phyloP scores from a whole-genome alignment of 2,113 vertebrate species.

The Pycnonotus jocosus region DNA sequence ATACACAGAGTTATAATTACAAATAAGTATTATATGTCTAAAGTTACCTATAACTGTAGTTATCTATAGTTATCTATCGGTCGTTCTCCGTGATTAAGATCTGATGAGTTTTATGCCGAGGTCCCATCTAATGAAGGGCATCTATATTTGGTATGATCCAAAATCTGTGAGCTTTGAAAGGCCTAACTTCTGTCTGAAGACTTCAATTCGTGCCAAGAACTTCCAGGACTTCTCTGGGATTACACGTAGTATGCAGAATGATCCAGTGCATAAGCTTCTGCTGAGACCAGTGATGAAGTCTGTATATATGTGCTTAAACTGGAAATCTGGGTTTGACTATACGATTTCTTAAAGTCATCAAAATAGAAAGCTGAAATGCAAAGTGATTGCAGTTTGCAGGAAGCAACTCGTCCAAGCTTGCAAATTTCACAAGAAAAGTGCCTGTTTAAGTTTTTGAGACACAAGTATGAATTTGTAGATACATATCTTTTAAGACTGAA shows the following conservation, averaged over 20 bases:
- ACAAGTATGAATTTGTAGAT: neutral
- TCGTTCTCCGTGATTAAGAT: neutral
- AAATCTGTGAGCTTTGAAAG: neutral
- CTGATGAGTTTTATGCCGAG: neutral
- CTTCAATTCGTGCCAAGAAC: neutral
- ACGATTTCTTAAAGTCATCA: slow-evolving; percentile 22
- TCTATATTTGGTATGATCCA: neutral
- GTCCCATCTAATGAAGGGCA: neutral
- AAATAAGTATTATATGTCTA: fast-evolving
- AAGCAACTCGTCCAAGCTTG: slow-evolving; percentile 9
- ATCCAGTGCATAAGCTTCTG: neutral
- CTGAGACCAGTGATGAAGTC: neutral
- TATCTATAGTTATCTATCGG: neutral
- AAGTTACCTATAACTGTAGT: neutral
- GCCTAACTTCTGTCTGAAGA: neutral
- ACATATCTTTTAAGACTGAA: neutral
- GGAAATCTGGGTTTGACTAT: slow-evolving; percentile 13
- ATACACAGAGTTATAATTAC: neutral
- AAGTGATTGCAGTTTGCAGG: neutral
- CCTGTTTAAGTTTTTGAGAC: neutral
- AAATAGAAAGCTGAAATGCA: slow-evolving; percentile 32
- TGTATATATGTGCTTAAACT: neutral
- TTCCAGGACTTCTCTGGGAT: neutral
- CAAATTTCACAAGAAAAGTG: neutral
- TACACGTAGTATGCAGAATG: neutral